These are phyloP conservation scores for Drosophila pegasa DNA, from an alignment of 2,888 invertebrate species.

Conservation along the genomic window DNA sequence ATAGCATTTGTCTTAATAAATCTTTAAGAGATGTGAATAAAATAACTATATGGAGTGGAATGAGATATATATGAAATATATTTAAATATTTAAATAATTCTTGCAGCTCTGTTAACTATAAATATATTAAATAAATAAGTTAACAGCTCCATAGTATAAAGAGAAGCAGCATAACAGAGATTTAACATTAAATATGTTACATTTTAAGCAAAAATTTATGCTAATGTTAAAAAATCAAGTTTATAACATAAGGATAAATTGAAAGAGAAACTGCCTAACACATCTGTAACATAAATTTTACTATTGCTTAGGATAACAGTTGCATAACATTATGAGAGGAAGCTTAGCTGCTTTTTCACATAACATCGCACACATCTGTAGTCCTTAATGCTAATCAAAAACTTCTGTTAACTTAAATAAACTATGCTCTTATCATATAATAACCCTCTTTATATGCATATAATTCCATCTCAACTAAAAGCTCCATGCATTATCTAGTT, in stretches of 20 bases:
- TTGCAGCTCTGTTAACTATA: background rate
- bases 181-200: too few species aligned
- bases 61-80: too few species aligned
- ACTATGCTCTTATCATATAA: background rate
- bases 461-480: background rate
- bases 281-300: too few species aligned
- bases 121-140: too few species aligned
- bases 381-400: background rate
- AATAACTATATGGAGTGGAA: too few species aligned
- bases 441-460: background rate
- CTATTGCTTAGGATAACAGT: too few species aligned
- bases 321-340: background rate
- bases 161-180: too few species aligned
- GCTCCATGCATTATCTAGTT: background rate
- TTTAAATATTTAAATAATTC: background rate
- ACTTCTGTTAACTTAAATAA: background rate
- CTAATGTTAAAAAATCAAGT: too few species aligned
- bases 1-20: background rate
- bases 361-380: background rate
- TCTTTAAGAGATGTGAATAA: background rate
- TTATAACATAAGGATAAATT: too few species aligned
- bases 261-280: too few species aligned
- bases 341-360: background rate
- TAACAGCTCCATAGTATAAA: background rate
- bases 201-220: too few species aligned